Conservation (phyloP, 2,797 vertebrate genomes). For the Coregonus sp. region DNA sequence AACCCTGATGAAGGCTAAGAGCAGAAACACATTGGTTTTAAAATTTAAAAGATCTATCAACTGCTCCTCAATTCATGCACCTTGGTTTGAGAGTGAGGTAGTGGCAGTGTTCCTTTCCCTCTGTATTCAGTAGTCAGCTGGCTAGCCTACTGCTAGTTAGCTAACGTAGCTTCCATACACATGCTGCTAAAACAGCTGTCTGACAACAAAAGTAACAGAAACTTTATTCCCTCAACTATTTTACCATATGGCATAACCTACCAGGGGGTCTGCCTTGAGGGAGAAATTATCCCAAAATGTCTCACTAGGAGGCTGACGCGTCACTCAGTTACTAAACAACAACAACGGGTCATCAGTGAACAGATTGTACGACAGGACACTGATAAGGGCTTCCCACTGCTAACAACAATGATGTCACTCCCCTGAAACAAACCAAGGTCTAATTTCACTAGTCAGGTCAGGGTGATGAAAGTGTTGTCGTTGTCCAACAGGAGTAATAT, state of each 20-base stretch:
- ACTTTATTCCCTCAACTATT: background rate
- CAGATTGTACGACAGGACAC: background rate
- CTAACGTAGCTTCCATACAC: too few species aligned
- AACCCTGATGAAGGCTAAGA: slow-evolving; percentile 1
- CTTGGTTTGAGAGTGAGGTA: background rate
- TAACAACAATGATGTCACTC: too few species aligned
- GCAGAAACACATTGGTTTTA: background rate
- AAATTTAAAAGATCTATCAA: too few species aligned
- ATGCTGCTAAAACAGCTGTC: slow-evolving; percentile 10
- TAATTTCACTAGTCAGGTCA: background rate
- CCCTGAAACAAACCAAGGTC: background rate
- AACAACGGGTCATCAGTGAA: background rate
- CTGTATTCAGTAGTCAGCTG: too few species aligned
- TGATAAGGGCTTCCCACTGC: background rate
- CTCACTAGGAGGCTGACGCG: background rate
- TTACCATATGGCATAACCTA: background rate
- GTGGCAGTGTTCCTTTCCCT: background rate
- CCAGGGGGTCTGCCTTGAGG: background rate
- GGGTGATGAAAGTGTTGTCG: background rate
- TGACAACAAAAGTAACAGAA: background rate
- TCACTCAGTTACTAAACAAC: background rate
- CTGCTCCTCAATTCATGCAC: background rate
- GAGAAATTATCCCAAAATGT: background rate
- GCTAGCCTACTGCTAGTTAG: too few species aligned
- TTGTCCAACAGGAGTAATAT: background rate